Evolutionary conservation across 2,888 invertebrate species (phyloP), one percentile per base, ranked within the genome.

Genomic region (Macrophya annulata): DNA sequence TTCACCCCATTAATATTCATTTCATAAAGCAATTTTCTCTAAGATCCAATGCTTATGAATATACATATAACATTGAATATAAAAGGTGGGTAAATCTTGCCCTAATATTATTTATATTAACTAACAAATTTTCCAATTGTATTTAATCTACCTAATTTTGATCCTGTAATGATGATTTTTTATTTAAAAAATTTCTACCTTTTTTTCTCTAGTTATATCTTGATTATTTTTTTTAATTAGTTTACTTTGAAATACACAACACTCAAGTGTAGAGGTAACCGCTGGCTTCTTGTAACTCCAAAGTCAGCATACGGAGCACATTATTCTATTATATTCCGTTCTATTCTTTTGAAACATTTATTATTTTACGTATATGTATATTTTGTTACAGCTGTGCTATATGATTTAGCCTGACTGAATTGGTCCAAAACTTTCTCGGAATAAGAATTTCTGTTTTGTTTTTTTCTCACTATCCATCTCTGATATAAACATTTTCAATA

Each of bases 71-170:
- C 62, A 12, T 79, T 10, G 17, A 25, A 17, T 62, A 62, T 62
- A 21, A 10, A 81, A 12, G 59, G 62, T 62, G 43, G 62, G 21
- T 81, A 45, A 45, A 74, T 31, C 65, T 43, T 83, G 83, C 83
- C 51, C 83, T 68, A 31, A 83, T 48, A 83, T 68, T 83, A 83
- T 83, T 83, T 83, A 83, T 83, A 68, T 68, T 82, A 48, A 68
- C 31, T 83, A 83, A 83, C 43, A 83, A 83, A 68, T 68, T 68
- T 45, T 83, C 68, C 51, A 83, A 68, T 48, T 83, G 31, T 68
- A 31, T 68, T 4, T 83, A 62, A 62, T 62, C 48, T 31, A 71
- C 17, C 71, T 48, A 68, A 37, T 65, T 83, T 51, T 48, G n/a
- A 83, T 65, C 37, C 40, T 48, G 31, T 48, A 48, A n/a, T 68